Evolutionary conservation across 2,113 vertebrate species (phyloP), one percentile per base, ranked within the genome.

Genomic region (Notarius quadriscutis): DNA sequence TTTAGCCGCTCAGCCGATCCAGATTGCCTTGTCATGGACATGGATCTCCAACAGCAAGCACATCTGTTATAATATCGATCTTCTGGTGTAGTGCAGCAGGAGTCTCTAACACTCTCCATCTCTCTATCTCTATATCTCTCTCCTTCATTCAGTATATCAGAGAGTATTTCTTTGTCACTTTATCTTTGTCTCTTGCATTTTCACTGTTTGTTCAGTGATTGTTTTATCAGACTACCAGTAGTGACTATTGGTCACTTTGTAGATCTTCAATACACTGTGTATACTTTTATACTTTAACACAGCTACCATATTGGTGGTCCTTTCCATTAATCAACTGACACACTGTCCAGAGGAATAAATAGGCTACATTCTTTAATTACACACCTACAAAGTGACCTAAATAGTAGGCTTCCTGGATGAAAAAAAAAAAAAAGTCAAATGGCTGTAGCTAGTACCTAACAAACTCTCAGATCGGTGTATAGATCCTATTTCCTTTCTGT

Each of bases 51-150:
- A 1, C 51, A 74, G 27, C 87, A 85, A 91, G 9, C 87, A 71
- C 67, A 63, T 91, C 86, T 87, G 7, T 92, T 90, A 87, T 25
- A 55, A 60, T 89, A 91, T 92, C 89, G 91, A 93, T 92, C 91
- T 81, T 87, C 55, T n/a, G 15, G 58, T 85, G 71, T 34, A 87
- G 63, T 78, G 89, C 87, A 83, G 90, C 84, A 63, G 55, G 51
- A 57, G 20, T 67, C 71, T 63, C 14, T 41, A 14, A 72, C 18
- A 55, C 63, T 53, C 30, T 83, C 22, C 14, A 84, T 78, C 81
- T 60, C 67, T 14, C 69, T 41, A 72, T 55, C 71, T 79, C 51
- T 12, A 53, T 18, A 67, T 58, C 60, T 86, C 50, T 69, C 62
- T 53, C 50, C 63, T 65, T 63, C 48, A 60, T 60, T 41, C 57